Conservation (phyloP, 1,140 invertebrate genomes). For the Bemisia tabaci region DNA sequence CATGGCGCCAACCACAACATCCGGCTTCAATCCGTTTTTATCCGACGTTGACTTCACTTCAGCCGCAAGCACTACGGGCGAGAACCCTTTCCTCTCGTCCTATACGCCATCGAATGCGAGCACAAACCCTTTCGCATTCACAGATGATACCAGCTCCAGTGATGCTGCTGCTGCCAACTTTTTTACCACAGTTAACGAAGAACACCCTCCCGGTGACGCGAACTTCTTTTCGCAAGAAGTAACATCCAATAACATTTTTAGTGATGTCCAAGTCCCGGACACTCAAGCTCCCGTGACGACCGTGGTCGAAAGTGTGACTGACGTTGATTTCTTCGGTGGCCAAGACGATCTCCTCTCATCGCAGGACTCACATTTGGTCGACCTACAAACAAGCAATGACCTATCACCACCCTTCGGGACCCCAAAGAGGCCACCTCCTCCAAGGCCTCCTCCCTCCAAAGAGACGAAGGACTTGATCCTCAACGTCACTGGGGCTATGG, state of each 20-base stretch:
- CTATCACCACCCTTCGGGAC: constrained; percentile 14
- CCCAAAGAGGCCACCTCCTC: constrained; percentile 33
- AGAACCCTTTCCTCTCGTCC: constrained; percentile 41
- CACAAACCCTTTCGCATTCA: constrained; percentile 44
- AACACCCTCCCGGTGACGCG: not conserved
- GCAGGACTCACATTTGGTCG: not conserved
- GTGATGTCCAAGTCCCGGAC: constrained; percentile 5
- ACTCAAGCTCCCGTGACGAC: not conserved
- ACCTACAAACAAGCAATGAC: constrained; percentile 21
- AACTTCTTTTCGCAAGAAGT: constrained; percentile 5
- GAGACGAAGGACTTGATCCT: constrained; percentile 73
- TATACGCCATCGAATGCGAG: constrained; percentile 19
- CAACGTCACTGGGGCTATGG: constrained; percentile 74
- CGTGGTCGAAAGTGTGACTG: constrained; percentile 1
- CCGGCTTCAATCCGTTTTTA: constrained; percentile 54
- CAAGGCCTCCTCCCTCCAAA: constrained; percentile 43
- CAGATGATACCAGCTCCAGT: constrained; percentile 26
- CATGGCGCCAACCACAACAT: not conserved
- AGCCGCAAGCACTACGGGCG: constrained; percentile 26
- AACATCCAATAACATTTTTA: constrained; percentile 5
- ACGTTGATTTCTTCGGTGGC: constrained; percentile 2
- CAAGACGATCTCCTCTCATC: constrained; percentile 13
- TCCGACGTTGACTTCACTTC: constrained; percentile 36
- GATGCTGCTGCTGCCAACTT: not conserved
- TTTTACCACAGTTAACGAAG: constrained; percentile 1